Conservation (phyloP, 2,888 invertebrate genomes). For the Siphlonurus alternatus region DNA sequence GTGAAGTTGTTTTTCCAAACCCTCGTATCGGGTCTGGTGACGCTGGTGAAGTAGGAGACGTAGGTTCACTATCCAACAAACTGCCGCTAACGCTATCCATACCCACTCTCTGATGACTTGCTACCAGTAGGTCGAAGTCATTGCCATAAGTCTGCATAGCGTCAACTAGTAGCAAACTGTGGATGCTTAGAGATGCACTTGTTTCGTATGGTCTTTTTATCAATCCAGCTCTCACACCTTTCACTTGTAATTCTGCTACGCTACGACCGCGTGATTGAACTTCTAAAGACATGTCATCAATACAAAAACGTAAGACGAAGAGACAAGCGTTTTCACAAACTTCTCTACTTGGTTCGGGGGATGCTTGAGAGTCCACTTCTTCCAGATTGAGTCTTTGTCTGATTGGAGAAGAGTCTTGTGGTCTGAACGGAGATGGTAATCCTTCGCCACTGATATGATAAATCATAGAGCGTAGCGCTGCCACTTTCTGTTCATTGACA, state of each 20-base stretch:
- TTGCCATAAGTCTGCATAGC: constrained; percentile 89
- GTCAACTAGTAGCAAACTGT: constrained; percentile 82
- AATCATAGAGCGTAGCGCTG: constrained; percentile 40
- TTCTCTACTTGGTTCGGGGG: background rate
- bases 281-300: constrained; percentile 24
- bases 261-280: constrained; percentile 74
- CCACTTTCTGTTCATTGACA: constrained; percentile 78
- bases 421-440: constrained; percentile 29
- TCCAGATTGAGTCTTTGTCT: background rate
- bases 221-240: constrained; percentile 63
- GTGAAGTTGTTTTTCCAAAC: constrained; percentile 27
- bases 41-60: constrained; percentile 71
- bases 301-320: background rate
- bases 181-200: constrained; percentile 69
- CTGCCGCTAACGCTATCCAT: constrained; percentile 92
- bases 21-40: constrained; percentile 40
- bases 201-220: constrained; percentile 58
- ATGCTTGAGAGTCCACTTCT: background rate
- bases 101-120: constrained; percentile 86
- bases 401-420: background rate
- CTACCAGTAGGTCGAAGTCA: constrained; percentile 86
- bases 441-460: constrained; percentile 27
- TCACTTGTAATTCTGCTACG: constrained; percentile 84
- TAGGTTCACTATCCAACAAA: constrained; percentile 79
- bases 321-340: background rate